These are phyloP conservation scores for Brachionus manjavacas DNA, from an alignment of 1,140 invertebrate genomes.

Conservation along the genomic window DNA sequence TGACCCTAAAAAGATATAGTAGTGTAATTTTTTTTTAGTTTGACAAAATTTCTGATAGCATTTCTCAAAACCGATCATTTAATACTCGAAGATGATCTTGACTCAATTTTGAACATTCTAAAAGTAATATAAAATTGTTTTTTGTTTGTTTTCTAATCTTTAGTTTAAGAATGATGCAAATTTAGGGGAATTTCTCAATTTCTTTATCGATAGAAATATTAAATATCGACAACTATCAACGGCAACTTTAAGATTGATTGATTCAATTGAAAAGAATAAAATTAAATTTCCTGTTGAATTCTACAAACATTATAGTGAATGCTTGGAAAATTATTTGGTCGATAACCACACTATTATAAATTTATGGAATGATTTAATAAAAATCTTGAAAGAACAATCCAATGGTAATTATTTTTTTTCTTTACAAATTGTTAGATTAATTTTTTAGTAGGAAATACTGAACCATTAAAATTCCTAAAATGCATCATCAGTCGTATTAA, in stretches of 20 bases:
- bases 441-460: neutral
- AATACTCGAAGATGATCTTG: constrained; percentile 19
- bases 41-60: neutral
- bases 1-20: neutral
- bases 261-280: neutral
- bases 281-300: neutral
- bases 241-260: neutral
- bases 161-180: neutral
- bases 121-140: neutral
- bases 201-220: neutral
- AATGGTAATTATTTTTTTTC: neutral
- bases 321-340: constrained; percentile 2
- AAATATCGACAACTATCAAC: constrained; percentile 9
- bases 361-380: neutral
- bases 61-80: constrained; percentile 17
- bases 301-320: neutral
- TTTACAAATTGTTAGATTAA: neutral
- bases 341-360: neutral
- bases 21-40: neutral
- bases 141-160: neutral
- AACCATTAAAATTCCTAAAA: constrained; percentile 20
- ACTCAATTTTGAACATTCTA: neutral
- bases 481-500: constrained; percentile 2
- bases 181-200: neutral
- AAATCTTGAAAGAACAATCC: neutral